A percentile compares a stretch with the other conserved stretches of the same genome.
Evolutionary conservation across 2,797 vertebrate genomes (phyloP).

Genomic region (Leptodactylus fallax): DNA sequence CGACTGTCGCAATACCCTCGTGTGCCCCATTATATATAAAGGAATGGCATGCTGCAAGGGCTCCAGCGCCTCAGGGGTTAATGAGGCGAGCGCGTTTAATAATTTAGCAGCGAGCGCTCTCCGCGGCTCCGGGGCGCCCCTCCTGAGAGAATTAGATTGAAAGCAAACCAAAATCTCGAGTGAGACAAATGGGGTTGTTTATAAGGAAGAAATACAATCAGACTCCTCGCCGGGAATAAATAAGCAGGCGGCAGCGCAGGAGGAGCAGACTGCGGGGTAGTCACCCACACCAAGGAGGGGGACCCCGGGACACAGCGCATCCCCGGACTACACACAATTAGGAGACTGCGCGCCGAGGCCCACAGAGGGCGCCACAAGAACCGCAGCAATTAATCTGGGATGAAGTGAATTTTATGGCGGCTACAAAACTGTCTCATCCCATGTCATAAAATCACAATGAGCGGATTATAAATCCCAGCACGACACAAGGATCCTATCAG

Average conservation of each 20-base stretch:
- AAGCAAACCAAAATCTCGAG: slow-evolving; percentile 35
- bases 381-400: slow-evolving; percentile 37
- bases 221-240: neutral
- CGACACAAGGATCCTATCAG: slow-evolving; percentile 22
- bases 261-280: neutral
- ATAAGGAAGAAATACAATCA: slow-evolving; percentile 48
- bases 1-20: no score
- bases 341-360: neutral
- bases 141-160: slow-evolving; percentile 6
- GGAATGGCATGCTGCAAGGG: neutral
- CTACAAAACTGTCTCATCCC: slow-evolving; percentile 48
- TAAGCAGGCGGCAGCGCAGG: neutral
- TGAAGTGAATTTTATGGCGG: slow-evolving; percentile 42
- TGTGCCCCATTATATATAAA: neutral
- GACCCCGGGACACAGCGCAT: neutral
- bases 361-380: neutral
- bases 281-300: neutral
- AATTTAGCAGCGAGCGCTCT: slow-evolving; percentile 32
- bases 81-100: slow-evolving; percentile 20
- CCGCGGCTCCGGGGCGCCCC: neutral
- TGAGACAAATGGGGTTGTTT: slow-evolving; percentile 49
- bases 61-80: slow-evolving; percentile 28
- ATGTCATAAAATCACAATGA: slow-evolving; percentile 50
- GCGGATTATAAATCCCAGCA: slow-evolving; percentile 39
- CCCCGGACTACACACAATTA: neutral